Base-by-base conservation (phyloP, 2,888 invertebrate species). In the Pammene fasciana region DNA sequence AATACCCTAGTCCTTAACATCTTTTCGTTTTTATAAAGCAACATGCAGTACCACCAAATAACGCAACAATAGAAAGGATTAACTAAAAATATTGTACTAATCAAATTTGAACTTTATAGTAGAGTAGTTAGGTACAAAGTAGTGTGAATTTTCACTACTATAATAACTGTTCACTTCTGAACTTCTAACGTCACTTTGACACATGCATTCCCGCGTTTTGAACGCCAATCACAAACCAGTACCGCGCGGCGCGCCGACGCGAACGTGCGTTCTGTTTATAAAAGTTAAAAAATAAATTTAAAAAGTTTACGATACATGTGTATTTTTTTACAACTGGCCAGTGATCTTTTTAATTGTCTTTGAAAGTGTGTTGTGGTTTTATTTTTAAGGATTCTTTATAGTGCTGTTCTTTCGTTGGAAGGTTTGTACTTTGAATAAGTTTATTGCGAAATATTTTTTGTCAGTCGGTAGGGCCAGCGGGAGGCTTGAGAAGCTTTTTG, bases 141-240 rank as follows among this genome's bases (percentile, higher is more conserved):
- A n/a, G n/a, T 13, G n/a, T 7, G 9, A 0, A 18, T 41, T 41
- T 16, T 16, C 9, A 16, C 0, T 38, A 41, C n/a, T n/a, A 36
- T 61, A 34, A 38, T 18, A 41, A 41, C 41, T n/a, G 38, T 41
- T 26, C 38, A 41, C 26, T 38, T 48, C 11, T 46, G 14, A 46
- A 11, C 16, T 60, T 52, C 26, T 10, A 16, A 52, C 52, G 34
- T 65, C 50, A 67, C 57, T 66, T 67, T 73, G 82, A 82, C 83
- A 83, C 76, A 75, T 82, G 82, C 85, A 82, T 87, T 89, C 86
- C 87, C 89, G 88, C 87, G 86, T 75, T 50, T 18, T 82, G 71
- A 74, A 65, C 79, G 78, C 87, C 87, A 89, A 90, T 88, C 82
- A 81, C 73, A 61, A 59, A 79, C 73, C 84, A 90, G 91, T 91